Evolutionary conservation across 1,140 invertebrate species (phyloP).

Genomic region (Nylanderia fulva): DNA sequence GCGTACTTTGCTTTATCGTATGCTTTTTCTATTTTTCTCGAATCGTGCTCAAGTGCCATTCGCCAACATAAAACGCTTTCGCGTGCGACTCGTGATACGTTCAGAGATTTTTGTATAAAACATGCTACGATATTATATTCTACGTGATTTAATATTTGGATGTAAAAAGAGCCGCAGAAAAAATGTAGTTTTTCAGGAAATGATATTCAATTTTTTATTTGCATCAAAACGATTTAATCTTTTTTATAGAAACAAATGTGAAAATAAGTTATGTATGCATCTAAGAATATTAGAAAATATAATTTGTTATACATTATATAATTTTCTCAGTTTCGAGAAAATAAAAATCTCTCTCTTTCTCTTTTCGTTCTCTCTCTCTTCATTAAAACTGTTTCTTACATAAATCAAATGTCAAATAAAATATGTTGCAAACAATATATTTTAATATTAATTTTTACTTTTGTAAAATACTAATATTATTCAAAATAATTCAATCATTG

Average conservation of each 20-base stretch:
- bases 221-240: background rate
- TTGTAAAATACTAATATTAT: too few species aligned
- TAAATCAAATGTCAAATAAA: too few species aligned
- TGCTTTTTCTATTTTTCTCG: constrained; percentile 35
- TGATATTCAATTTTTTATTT: background rate
- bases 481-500: too few species aligned
- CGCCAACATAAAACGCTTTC: constrained; percentile 34
- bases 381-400: too few species aligned
- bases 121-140: constrained; percentile 16
- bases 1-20: constrained; percentile 27
- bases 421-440: too few species aligned
- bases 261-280: background rate
- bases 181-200: constrained; percentile 13
- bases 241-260: background rate
- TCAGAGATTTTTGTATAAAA: constrained; percentile 34
- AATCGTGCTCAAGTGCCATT: constrained; percentile 43
- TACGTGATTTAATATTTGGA: constrained; percentile 1
- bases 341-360: too few species aligned
- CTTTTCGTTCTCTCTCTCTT: too few species aligned
- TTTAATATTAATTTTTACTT: too few species aligned
- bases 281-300: background rate
- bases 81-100: constrained; percentile 16
- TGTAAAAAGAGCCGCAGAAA: background rate
- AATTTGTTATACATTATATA: background rate
- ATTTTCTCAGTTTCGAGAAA: background rate